Evolutionary conservation across 2,888 invertebrate genomes (phyloP), one percentile per base, ranked within the genome.

Genomic region (Heliconius ismenius): DNA sequence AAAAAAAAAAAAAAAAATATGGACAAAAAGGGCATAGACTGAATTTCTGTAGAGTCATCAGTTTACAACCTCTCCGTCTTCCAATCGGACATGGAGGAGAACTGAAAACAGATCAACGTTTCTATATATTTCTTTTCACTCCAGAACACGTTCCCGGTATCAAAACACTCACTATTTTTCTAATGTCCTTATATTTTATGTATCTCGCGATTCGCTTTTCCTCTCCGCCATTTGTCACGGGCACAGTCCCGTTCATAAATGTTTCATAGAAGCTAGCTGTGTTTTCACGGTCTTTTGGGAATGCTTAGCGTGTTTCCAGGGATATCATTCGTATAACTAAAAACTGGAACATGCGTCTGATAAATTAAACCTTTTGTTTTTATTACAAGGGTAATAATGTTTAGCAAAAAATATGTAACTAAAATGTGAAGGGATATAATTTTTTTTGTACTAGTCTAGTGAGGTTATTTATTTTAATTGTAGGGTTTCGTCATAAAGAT

Each of bases 241-340:
- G 64, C 74, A 21, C 73, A 74, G 75, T 68, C 75, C 74, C 73
- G 74, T 80, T 80, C 81, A 81, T 81, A 81, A 80, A 81, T 81
- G 81, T 81, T 81, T 81, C 81, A 81, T 81, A 77, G 78, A 75
- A 76, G 58, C 58, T 58, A 68, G 28, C 39, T 70, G 58, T 75
- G 36, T 60, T 76, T 73, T 76, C 65, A 73, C 43, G 65, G 72
- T 43, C 76, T 39, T 64, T 73, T 73, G 72, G 76, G 76, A 65
- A 76, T 65, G 58, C 76, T 76, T 72, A 76, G 65, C 72, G 76
- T 65, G 67, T 64, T 3, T 67, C 43, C 70, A 13, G 43, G 68
- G 60, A 62, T 75, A 36, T 69, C 49, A 49, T 32, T 24, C 68
- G 64, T 43, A 63, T 74, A 74, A 74, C 49, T 64, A 18, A 63